These are phyloP conservation scores for Pterophyllum scalare DNA, from an alignment of 2,113 vertebrate genomes.

Conservation along the genomic window DNA sequence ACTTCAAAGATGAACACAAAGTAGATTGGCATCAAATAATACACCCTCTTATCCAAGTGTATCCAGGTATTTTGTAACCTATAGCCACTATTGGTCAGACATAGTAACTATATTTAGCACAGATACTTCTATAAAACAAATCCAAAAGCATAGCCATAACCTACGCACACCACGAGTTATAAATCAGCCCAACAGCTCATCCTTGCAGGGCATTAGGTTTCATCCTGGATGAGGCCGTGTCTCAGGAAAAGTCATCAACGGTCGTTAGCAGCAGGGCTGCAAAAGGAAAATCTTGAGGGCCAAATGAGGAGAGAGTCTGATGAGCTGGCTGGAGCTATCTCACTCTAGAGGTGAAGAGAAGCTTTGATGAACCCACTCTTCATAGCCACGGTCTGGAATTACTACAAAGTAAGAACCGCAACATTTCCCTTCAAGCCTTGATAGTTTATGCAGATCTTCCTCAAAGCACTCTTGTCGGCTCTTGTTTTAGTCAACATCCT, in stretches of 20 bases:
- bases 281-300: constrained; percentile 30
- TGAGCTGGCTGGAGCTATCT: constrained; percentile 30
- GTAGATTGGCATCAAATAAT: not conserved
- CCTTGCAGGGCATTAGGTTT: constrained; percentile 54
- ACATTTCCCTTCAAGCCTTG: constrained; percentile 12
- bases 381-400: constrained; percentile 16
- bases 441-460: constrained; percentile 24
- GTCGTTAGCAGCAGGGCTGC: constrained; percentile 26
- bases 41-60: not conserved
- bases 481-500: constrained; percentile 27
- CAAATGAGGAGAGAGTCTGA: constrained; percentile 40
- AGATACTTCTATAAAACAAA: constrained; percentile 23
- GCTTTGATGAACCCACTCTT: constrained; percentile 38
- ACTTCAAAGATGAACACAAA: not conserved
- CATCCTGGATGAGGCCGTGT: constrained; percentile 52
- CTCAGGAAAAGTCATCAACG: constrained; percentile 75
- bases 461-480: constrained; percentile 1
- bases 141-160: not conserved
- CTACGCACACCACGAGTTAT: not conserved
- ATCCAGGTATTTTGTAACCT: not conserved
- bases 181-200: constrained; percentile 36
- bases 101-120: not conserved
- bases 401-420: constrained; percentile 15
- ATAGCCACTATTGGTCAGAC: not conserved
- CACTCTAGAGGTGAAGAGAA: constrained; percentile 33